Evolutionary conservation across 1,140 invertebrate species (phyloP).

Genomic region (Cydia splendana): DNA sequence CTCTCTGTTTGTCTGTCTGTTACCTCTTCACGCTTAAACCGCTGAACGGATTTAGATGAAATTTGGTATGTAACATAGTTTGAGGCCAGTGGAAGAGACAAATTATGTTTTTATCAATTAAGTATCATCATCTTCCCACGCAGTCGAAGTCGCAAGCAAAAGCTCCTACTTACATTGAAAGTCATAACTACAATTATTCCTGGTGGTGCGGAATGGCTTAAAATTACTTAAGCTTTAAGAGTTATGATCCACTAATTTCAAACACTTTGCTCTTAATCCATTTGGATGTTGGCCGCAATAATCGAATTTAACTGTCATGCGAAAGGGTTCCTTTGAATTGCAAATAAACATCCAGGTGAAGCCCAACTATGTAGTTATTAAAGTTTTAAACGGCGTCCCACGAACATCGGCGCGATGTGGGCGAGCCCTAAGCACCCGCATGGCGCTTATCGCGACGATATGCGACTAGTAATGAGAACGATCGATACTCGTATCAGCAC

Average conservation of each 20-base stretch:
- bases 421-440: conserved; percentile 51
- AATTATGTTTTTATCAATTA: too few relatives aligned
- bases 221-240: neutral
- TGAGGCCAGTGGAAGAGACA: too few relatives aligned
- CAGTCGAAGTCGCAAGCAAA: too few relatives aligned
- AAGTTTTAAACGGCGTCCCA: conserved; percentile 25
- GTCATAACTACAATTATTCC: too few relatives aligned
- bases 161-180: too few relatives aligned
- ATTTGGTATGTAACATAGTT: too few relatives aligned
- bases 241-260: neutral
- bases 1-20: too few relatives aligned
- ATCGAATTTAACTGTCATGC: neutral
- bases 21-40: too few relatives aligned
- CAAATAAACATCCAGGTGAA: neutral
- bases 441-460: conserved; percentile 54
- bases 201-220: too few relatives aligned
- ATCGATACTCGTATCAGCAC: conserved; percentile 74
- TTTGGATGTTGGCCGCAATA: neutral
- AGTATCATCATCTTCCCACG: too few relatives aligned
- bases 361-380: conserved; percentile 6
- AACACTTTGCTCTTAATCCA: neutral
- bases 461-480: conserved; percentile 60
- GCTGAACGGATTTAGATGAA: too few relatives aligned
- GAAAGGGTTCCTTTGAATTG: neutral
- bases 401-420: conserved; percentile 37